These are phyloP conservation scores for Palythoa grandiflora DNA, from an alignment of 92 coral and sea anemone genomes.

Conservation along the genomic window DNA sequence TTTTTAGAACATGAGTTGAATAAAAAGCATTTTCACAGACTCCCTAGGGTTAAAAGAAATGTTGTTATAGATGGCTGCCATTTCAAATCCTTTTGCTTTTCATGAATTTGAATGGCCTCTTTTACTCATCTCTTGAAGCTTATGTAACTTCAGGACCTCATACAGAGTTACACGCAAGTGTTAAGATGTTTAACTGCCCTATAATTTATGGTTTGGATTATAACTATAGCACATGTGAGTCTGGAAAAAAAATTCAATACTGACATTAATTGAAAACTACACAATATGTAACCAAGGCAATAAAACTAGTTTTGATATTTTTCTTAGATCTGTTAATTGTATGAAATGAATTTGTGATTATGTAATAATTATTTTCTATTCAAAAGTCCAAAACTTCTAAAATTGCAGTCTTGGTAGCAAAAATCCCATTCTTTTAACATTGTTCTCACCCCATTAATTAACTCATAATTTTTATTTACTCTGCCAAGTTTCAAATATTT, in stretches of 20 bases:
- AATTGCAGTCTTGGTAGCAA: conserved; percentile 24
- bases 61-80: background rate
- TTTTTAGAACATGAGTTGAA: background rate
- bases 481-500: too few relatives aligned
- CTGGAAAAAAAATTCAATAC: conserved; percentile 18
- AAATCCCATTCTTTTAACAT: conserved; percentile 11
- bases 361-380: conserved; percentile 13
- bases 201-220: conserved; percentile 11
- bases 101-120: background rate
- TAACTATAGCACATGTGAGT: conserved; percentile 23
- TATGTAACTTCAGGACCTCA: background rate
- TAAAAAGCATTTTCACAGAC: background rate
- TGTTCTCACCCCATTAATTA: too few relatives aligned
- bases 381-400: conserved; percentile 18
- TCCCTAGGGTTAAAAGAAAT: background rate
- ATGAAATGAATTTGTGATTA: conserved; percentile 10
- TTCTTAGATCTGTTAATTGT: conserved; percentile 21
- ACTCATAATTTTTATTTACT: too few relatives aligned
- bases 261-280: conserved; percentile 21
- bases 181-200: background rate
- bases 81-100: background rate
- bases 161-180: background rate
- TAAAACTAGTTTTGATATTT: conserved; percentile 20
- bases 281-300: conserved; percentile 23
- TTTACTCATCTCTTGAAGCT: background rate